Conservation (phyloP, 2,113 vertebrate genomes). For the human region GRCh38 chr5:106826001-106826500, state of each 20-base stretch:
- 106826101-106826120: not conserved
- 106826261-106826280: conserved; percentile 48
- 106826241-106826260: conserved; percentile 16
- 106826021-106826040: not conserved
- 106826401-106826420: not conserved
- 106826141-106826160: conserved; percentile 16
- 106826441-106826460: not conserved
- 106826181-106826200: not conserved
- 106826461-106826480: not conserved
- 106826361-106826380: conserved; percentile 64
- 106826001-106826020: not conserved
- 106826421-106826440: not conserved
- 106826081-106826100: conserved; percentile 40
- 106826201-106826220: conserved; percentile 44
- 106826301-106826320: conserved; percentile 40
- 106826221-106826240: not conserved
- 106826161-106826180: not conserved
- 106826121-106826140: not conserved
- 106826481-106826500: not conserved
- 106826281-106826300: not conserved
- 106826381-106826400: conserved; percentile 59
- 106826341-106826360: conserved; percentile 34
- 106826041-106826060: not conserved
- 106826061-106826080: not conserved
- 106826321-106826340: conserved; percentile 54